Evolutionary conservation across 1,140 invertebrate species (phyloP).

Genomic region (Calliphora vicina): DNA sequence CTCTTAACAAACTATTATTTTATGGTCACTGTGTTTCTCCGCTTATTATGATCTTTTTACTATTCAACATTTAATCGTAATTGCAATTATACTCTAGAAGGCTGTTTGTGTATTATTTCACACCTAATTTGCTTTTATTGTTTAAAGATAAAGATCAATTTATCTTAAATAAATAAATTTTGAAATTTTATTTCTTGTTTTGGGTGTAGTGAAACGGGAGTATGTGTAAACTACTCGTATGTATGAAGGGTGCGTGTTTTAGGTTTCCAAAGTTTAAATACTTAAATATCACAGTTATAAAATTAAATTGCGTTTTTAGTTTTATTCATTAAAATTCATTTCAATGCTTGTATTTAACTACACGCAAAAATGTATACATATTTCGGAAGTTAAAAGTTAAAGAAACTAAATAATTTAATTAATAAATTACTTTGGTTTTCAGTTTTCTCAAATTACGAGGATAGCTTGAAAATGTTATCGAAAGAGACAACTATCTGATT

Average conservation of each 20-base stretch:
- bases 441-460: no score
- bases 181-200: neutral
- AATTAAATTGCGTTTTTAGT: neutral
- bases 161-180: neutral
- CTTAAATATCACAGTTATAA: neutral
- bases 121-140: constrained; percentile 25
- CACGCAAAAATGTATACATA: neutral
- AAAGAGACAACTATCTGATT: no score
- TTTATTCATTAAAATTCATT: neutral
- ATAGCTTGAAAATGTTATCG: no score
- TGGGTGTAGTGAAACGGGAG: neutral
- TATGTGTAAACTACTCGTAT: neutral
- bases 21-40: no score
- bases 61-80: neutral
- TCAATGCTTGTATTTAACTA: neutral
- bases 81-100: neutral
- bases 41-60: no score
- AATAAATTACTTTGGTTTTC: no score
- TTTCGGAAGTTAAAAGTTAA: neutral
- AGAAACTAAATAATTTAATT: no score
- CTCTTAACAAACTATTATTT: no score
- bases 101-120: neutral
- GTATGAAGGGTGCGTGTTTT: neutral
- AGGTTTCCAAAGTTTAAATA: neutral
- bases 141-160: neutral